Base-by-base conservation (phyloP, 2,113 vertebrate genomes). In the Pipra filicauda region DNA sequence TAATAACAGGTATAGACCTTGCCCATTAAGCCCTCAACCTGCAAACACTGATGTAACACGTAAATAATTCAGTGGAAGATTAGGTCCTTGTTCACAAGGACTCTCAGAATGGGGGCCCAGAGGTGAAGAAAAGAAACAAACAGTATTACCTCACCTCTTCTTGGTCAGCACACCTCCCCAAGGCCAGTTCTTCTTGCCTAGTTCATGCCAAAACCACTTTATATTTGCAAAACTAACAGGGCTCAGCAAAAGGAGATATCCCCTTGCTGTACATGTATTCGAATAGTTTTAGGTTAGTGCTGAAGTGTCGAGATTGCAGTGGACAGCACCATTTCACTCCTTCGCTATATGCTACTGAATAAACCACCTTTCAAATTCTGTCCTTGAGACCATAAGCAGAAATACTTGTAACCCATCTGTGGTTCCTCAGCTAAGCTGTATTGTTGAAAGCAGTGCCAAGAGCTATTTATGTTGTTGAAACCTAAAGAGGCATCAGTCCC, bases 211-310 rank as follows among this genome's bases (percentile, higher is more conserved):
- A 71, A 83, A 66, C 2, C 5, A 81, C 37, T 41, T 48, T 18
- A 4, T 28, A 44, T 46, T 74, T 82, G 9, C 46, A 71, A 66
- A 86, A 71, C 33, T 71, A 64, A 37, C 31, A 62, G 33, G 27
- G 44, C 20, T 61, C 18, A 31, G 24, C 13, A 73, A 70, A 51
- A 77, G 22, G 26, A 62, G 41, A 44, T 46, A 55, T 65, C 11
- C 19, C 30, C 31, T 77, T 58, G 26, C 12, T 74, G 15, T 12
- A 7, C 0, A 0, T 22, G 8, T 65, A 55, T 76, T 58, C 9
- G n/a, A 44, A 49, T 31, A 13, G 30, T 39, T 73, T n/a, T 30
- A 77, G 22, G 6, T 19, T 39, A 54, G 18, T 58, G 37, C n/a
- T 58, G 58, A 37, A 70, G 39, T 35, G 61, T 26, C 0, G 2